Conservation (phyloP, 2,113 vertebrate genomes). For the Saguinus midas region DNA sequence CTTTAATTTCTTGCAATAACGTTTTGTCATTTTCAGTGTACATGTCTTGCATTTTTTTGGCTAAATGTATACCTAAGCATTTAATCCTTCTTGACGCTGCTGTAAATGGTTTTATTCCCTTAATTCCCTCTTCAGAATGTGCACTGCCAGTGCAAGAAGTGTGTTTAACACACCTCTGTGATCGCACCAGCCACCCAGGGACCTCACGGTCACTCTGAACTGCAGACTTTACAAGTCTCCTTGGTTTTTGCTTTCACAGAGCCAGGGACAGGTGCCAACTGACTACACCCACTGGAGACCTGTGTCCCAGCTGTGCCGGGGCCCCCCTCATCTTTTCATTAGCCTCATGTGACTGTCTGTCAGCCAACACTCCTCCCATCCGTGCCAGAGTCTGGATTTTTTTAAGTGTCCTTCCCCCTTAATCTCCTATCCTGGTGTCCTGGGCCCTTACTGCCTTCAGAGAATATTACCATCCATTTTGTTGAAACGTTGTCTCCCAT, state of each 20-base stretch:
- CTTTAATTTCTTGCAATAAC: neutral
- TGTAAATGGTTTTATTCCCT: neutral
- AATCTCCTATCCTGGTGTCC: neutral
- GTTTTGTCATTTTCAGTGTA: neutral
- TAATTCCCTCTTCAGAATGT: neutral
- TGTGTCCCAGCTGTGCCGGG: neutral
- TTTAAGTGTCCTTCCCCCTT: neutral
- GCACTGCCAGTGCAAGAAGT: neutral
- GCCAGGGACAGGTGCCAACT: too few relatives aligned
- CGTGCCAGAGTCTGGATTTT: neutral
- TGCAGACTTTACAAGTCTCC: neutral
- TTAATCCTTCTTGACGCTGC: neutral
- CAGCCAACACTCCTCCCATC: neutral
- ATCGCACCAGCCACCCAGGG: neutral
- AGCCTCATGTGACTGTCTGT: too few relatives aligned
- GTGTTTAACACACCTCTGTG: neutral
- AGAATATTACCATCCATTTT: neutral
- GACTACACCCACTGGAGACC: neutral
- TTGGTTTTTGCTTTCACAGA: neutral
- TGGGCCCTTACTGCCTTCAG: neutral
- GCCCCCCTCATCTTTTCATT: neutral
- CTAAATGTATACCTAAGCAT: neutral
- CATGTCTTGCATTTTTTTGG: neutral
- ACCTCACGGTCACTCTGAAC: neutral
- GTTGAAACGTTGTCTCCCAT: neutral